Evolutionary conservation across 1,140 invertebrate genomes (phyloP).

Genomic region (Drosophila sp.): DNA sequence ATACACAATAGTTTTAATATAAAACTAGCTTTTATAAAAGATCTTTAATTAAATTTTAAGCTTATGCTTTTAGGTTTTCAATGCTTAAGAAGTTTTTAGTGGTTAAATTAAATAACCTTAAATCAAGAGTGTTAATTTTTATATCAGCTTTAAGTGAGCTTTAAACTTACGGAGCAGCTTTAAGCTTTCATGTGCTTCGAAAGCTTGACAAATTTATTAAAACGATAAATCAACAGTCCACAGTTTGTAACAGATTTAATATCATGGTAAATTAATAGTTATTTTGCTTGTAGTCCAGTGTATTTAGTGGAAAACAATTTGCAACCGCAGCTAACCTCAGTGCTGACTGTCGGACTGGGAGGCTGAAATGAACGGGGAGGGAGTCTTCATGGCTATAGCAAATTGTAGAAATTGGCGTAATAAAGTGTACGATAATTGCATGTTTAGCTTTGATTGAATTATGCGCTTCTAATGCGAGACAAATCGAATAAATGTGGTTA

Average conservation of each 20-base stretch:
- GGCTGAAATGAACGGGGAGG: conserved; percentile 1
- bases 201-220: no score
- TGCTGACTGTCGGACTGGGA: conserved; percentile 34
- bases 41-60: no score
- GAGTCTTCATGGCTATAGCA: conserved; percentile 68
- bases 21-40: no score
- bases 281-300: background rate
- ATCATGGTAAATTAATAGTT: background rate
- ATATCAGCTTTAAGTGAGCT: no score
- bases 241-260: background rate
- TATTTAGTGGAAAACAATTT: conserved; percentile 6
- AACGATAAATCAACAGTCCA: no score
- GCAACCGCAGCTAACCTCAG: conserved; percentile 69
- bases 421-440: conserved; percentile 84
- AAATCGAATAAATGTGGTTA: conserved; percentile 41
- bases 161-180: no score
- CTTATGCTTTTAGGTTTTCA: no score
- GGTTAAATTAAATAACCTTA: no score
- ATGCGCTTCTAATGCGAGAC: conserved; percentile 78
- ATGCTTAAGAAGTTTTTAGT: no score
- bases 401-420: conserved; percentile 82
- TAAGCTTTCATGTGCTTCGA: no score
- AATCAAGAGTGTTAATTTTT: no score
- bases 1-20: no score
- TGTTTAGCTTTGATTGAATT: conserved; percentile 83